Conservation (phyloP, 2,888 invertebrate genomes). For the Luffia ferchaultella region DNA sequence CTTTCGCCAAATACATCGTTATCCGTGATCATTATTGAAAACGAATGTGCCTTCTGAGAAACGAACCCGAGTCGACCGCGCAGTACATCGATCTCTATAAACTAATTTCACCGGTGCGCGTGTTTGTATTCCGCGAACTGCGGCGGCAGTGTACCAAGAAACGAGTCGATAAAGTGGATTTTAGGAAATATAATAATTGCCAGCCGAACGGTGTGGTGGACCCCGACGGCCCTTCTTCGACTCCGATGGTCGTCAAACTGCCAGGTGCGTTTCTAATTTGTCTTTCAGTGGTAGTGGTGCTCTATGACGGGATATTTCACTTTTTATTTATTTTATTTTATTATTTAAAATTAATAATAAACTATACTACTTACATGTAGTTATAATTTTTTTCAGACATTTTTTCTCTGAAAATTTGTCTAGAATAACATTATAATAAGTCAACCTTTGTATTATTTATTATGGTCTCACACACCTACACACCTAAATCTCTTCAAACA, state of each 20-base stretch:
- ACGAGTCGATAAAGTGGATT: conserved; percentile 60
- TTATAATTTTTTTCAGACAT: no score
- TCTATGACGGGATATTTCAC: no score
- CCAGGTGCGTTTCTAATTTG: conserved; percentile 37
- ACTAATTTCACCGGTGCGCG: conserved; percentile 52
- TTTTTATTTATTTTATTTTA: no score
- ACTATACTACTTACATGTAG: no score
- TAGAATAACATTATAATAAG: no score
- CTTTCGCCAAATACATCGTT: neutral
- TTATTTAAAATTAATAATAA: no score
- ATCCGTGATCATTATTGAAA: no score
- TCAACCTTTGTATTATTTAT: no score
- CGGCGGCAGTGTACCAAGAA: conserved; percentile 62
- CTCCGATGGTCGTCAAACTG: conserved; percentile 64
- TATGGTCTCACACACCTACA: no score
- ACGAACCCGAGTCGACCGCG: conserved; percentile 21
- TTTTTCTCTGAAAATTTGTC: no score
- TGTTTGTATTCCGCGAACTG: conserved; percentile 55
- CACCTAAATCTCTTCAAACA: no score
- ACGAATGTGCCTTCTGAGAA: neutral
- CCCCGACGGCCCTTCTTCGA: conserved; percentile 38
- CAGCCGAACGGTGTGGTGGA: neutral
- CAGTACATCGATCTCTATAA: conserved; percentile 50
- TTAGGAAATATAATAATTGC: conserved; percentile 45
- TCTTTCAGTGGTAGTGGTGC: no score